Conservation (phyloP, 2,797 vertebrate species). For the Meriones psammophilus region DNA sequence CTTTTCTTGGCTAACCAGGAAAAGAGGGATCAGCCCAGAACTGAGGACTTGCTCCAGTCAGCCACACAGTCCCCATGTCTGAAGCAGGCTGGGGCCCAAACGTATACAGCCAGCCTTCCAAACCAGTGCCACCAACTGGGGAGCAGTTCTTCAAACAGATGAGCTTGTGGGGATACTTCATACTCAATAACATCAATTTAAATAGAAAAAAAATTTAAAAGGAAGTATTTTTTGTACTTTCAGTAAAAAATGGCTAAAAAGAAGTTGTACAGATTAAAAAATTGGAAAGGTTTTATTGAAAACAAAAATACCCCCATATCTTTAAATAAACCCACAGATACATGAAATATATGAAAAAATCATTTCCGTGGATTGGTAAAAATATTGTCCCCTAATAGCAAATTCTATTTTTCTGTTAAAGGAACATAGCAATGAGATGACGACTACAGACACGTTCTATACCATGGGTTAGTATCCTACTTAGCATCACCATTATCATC, state of each 20-base stretch:
- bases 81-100: background rate
- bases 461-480: background rate
- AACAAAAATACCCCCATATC: background rate
- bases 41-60: too few species aligned
- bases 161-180: background rate
- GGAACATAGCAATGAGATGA: background rate
- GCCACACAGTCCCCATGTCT: background rate
- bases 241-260: background rate
- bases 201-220: background rate
- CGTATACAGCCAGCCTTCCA: background rate
- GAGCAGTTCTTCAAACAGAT: background rate
- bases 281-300: background rate
- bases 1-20: background rate
- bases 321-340: background rate
- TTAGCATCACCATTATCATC: background rate
- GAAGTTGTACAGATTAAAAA: slow-evolving; percentile 25
- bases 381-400: background rate
- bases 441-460: background rate
- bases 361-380: background rate
- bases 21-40: background rate
- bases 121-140: background rate
- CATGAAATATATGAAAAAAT: background rate
- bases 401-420: background rate
- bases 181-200: background rate
- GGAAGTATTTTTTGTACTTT: background rate